Base-by-base conservation (phyloP, 2,797 vertebrate genomes). In the Pteronotus mesoamericanus region DNA sequence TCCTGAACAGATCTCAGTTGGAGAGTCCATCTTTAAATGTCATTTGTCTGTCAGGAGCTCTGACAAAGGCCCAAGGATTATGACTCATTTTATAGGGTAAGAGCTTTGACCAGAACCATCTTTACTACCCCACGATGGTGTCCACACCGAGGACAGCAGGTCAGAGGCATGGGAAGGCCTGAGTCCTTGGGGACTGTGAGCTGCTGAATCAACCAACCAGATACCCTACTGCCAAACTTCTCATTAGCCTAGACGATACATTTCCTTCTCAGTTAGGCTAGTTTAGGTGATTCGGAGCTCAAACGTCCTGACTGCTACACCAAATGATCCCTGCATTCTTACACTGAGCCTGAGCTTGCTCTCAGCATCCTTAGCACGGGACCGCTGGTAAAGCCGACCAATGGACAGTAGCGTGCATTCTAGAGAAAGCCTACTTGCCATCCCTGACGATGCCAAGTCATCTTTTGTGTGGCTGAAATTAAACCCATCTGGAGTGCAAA, bases 381-480 rank as follows among this genome's bases (percentile, higher is more conserved):
- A 29, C 53, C 87, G 89, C 68, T 26, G 39, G n/a, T 42, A 57
- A 18, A 37, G 15, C 44, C 19, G 22, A 42, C 9, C 37, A 19
- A 48, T n/a, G 37, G 10, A 37, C 37, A 51, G 59, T 14, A 85
- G 75, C 61, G 53, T 11, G 48, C 21, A 5, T 64, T 79, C 71
- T n/a, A 37, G 68, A 8, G 12, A 91, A 61, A 89, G 69, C 51
- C 55, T 39, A 19, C 57, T 86, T 92, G 64, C 24, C 39, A 22
- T 59, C 39, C 46, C 66, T 39, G 75, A 75, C 83, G 57, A 93
- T 46, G 79, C 68, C 57, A 53, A 92, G 44, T 79, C 87, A 89
- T 92, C 48, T 89, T 95, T 80, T 86, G 57, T 84, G 51, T 16
- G 19, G 80, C 46, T 94, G 75, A 93, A 86, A 92, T 89, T 21